Evolutionary conservation across 2,113 vertebrate species (phyloP).

Genomic region (Notarius quadriscutis): DNA sequence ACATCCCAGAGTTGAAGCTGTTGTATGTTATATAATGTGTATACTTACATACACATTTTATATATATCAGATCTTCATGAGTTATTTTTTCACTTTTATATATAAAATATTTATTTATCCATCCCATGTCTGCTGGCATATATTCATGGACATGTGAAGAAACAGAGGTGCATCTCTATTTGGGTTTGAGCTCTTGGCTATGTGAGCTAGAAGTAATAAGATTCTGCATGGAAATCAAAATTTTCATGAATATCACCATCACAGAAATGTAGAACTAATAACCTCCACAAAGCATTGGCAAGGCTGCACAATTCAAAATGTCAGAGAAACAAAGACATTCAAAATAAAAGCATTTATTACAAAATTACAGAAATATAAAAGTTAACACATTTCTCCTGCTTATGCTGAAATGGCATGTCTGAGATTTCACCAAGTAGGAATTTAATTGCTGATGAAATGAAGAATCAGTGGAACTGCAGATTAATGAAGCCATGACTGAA

Average conservation of each 20-base stretch:
- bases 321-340: constrained; percentile 12
- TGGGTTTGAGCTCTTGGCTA: background rate
- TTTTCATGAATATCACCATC: background rate
- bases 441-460: constrained; percentile 30
- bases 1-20: no score
- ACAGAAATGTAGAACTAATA: background rate
- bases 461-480: constrained; percentile 7
- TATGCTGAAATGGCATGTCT: constrained; percentile 46
- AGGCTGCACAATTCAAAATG: background rate
- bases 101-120: background rate
- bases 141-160: background rate
- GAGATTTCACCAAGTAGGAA: constrained; percentile 19
- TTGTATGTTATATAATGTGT: no score
- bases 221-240: background rate
- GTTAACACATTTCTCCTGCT: constrained; percentile 38
- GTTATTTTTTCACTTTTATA: no score
- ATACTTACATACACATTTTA: no score
- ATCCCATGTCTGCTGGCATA: background rate
- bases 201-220: background rate
- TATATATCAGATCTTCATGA: no score
- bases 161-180: background rate
- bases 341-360: constrained; percentile 59
- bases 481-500: background rate
- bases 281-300: background rate
- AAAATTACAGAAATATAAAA: constrained; percentile 53